Base-by-base conservation (phyloP, 2,113 vertebrate genomes). In the Heterocephalus glaber region DNA sequence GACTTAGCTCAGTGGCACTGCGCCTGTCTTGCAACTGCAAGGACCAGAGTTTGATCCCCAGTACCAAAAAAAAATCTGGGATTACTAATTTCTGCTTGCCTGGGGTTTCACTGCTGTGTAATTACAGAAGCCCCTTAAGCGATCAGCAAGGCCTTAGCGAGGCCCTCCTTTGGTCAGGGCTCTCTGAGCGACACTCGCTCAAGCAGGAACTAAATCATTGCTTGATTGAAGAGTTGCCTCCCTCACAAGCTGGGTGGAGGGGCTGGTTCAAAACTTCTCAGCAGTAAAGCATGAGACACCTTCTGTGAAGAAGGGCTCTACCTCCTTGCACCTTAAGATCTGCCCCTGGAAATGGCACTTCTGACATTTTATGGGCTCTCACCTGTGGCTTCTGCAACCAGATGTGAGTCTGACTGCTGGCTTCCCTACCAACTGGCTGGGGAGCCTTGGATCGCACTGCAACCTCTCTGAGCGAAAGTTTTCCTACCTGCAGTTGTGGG, bases 71-170 rank as follows among this genome's bases (percentile, higher is more conserved):
- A n/a, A n/a, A 94, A 85, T 68, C 65, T 89, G 82, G 4, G 65
- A 94, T 97, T 86, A 95, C 41, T 95, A 95, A 97, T 96, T 96
- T 97, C 74, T 95, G 92, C 33, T 74, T 96, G 77, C 49, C 54
- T 60, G 86, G 65, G 80, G 54, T 96, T 94, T 86, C 68, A 94
- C 17, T 74, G 22, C 70, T 95, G 9, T 94, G 60, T 85, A 89
- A 96, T 94, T 94, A 84, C 0, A 4, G 94, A 86, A n/a, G 41
- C 35, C 52, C 70, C 90, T 74, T 87, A 95, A 96, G 86, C 77
- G 94, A 91, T 86, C 56, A 74, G 60, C 44, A 86, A 44, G 66
- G 56, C 5, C 16, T 83, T 96, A 92, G 82, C 47, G 95, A 87
- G 81, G n/a, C 83, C 63, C n/a, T 96, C 52, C 80, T 94, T 82